Evolutionary conservation across 2,888 invertebrate genomes (phyloP).

Genomic region (Dicranocentrus wangi): DNA sequence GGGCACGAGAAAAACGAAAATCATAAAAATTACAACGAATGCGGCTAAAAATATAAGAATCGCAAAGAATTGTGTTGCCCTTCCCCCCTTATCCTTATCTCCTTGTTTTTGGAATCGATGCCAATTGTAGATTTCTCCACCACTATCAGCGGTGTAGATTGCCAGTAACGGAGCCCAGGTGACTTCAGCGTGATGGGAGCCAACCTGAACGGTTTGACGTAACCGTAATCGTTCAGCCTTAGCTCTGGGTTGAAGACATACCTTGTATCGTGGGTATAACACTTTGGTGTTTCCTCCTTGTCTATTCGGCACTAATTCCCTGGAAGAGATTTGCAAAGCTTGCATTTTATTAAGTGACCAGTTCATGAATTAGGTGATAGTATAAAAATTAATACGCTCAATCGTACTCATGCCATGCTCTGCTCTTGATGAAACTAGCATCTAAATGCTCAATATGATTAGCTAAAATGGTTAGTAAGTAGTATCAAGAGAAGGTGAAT

Average conservation of each 20-base stretch:
- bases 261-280: slow-evolving; percentile 35
- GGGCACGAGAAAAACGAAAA: slow-evolving; percentile 22
- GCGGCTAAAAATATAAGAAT: slow-evolving; percentile 10
- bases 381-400: not conserved
- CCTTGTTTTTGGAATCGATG: not conserved
- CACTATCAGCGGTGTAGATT: slow-evolving; percentile 33
- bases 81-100: slow-evolving; percentile 1
- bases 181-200: not conserved
- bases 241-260: slow-evolving; percentile 30
- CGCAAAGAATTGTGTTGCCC: not conserved
- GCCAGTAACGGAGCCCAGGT: slow-evolving; percentile 33
- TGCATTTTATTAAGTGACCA: not conserved
- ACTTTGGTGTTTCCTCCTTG: not conserved
- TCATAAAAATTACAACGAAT: slow-evolving; percentile 12
- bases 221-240: slow-evolving; percentile 25
- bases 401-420: slow-evolving; percentile 50
- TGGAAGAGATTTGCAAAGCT: slow-evolving; percentile 8
- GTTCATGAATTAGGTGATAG: no score
- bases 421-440: slow-evolving; percentile 34
- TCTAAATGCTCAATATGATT: not conserved
- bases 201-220: not conserved
- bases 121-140: slow-evolving; percentile 35
- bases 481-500: not conserved
- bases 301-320: slow-evolving; percentile 13
- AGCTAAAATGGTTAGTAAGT: not conserved